These are phyloP conservation scores for Drosophila yooni DNA, from an alignment of 2,888 invertebrate species.

Conservation along the genomic window DNA sequence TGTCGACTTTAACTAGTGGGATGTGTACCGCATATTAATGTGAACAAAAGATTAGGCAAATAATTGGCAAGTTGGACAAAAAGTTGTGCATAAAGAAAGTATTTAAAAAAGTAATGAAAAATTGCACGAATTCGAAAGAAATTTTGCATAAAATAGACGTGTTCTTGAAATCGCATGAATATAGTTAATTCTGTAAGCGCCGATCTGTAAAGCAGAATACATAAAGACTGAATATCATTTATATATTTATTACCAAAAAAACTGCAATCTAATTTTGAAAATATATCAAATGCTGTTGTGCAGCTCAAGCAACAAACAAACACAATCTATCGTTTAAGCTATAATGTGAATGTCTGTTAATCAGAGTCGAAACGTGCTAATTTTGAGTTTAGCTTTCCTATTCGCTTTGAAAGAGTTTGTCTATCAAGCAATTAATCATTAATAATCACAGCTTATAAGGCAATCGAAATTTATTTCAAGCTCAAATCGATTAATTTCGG, in stretches of 20 bases:
- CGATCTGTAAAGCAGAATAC: neutral
- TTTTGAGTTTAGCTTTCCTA: neutral
- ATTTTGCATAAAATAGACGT: neutral
- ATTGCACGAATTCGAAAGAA: neutral
- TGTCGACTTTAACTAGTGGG: neutral
- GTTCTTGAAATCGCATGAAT: neutral
- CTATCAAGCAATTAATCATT: neutral
- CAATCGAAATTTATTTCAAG: neutral
- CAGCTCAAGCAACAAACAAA: neutral
- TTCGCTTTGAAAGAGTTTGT: neutral
- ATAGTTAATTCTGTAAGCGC: neutral
- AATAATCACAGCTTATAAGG: neutral
- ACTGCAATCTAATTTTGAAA: neutral
- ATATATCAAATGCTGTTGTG: neutral
- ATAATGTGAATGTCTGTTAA: neutral
- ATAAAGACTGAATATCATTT: neutral
- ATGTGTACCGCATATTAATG: constrained; percentile 31
- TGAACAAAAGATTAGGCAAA: constrained; percentile 13
- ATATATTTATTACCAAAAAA: neutral
- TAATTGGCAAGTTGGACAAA: constrained; percentile 17
- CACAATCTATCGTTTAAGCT: neutral
- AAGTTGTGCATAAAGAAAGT: neutral
- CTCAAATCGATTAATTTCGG: neutral
- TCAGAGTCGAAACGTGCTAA: neutral
- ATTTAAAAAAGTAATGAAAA: neutral